Percentiles rank a stretch among this genome's conserved stretches.
phyloP scores from a whole-genome alignment of 1,140 invertebrate species.

The Nymphalis io region DNA sequence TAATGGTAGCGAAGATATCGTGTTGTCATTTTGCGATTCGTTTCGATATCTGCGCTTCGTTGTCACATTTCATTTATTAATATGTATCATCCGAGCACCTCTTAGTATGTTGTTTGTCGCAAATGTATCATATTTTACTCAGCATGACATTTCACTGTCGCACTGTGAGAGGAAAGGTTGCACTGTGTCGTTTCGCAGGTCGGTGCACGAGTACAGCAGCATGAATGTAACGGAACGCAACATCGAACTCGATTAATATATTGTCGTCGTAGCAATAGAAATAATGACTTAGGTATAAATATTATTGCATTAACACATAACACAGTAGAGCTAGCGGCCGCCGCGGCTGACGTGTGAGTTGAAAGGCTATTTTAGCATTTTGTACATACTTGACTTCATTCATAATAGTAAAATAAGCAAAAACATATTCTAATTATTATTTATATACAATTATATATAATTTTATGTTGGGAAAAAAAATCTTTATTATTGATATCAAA shows the following conservation, averaged over 20 bases:
- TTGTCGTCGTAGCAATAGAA: slow-evolving; percentile 27
- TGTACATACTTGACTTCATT: too few species aligned
- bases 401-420: too few species aligned
- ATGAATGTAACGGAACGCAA: slow-evolving; percentile 31
- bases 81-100: neutral
- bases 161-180: slow-evolving; percentile 40
- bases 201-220: slow-evolving; percentile 46
- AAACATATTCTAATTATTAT: too few species aligned
- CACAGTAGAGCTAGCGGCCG: too few species aligned
- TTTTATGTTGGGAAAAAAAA: too few species aligned
- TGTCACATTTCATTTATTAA: slow-evolving; percentile 5
- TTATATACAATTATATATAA: too few species aligned
- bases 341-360: too few species aligned
- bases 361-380: too few species aligned
- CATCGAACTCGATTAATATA: slow-evolving; percentile 11
- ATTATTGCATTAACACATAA: too few species aligned
- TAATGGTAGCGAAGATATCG: slow-evolving; percentile 10
- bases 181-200: slow-evolving; percentile 46
- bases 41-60: slow-evolving; percentile 13
- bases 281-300: slow-evolving; percentile 6
- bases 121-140: slow-evolving; percentile 35
- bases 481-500: too few species aligned
- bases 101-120: slow-evolving; percentile 2
- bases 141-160: slow-evolving; percentile 55
- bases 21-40: neutral